These are phyloP conservation scores for Drosophila pegasa DNA, from an alignment of 2,888 invertebrate genomes.

Conservation along the genomic window DNA sequence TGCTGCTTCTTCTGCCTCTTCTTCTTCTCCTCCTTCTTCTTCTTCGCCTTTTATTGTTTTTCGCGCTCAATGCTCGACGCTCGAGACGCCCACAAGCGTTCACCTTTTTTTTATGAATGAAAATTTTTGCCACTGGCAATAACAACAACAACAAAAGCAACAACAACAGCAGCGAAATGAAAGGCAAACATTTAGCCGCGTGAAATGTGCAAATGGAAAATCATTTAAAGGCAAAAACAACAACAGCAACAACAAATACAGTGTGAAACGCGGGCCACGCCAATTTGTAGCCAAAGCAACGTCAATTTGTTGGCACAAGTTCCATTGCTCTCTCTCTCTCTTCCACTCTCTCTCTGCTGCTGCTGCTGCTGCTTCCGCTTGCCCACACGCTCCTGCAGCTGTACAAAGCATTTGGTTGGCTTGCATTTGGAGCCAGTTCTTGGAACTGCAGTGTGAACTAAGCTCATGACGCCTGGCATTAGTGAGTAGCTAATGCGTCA, in stretches of 20 bases:
- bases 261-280: conserved; percentile 29
- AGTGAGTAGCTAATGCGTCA: background rate
- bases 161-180: conserved; percentile 24
- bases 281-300: conserved; percentile 55
- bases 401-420: background rate
- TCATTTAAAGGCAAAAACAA: conserved; percentile 60
- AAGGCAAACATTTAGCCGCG: conserved; percentile 60
- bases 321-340: background rate
- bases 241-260: conserved; percentile 10
- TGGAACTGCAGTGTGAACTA: conserved; percentile 8
- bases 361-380: no score
- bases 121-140: conserved; percentile 60
- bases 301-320: conserved; percentile 43
- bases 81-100: conserved; percentile 61
- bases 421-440: conserved; percentile 3
- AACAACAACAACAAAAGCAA: conserved; percentile 35
- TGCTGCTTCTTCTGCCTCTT: conserved; percentile 14
- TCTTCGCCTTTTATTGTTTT: conserved; percentile 71
- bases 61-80: conserved; percentile 43
- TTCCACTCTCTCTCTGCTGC: background rate
- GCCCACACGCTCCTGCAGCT: conserved; percentile 1
- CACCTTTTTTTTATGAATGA: conserved; percentile 77
- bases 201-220: conserved; percentile 80
- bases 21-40: conserved; percentile 19
- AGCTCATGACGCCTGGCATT: background rate